phyloP scores from a whole-genome alignment of 2,113 vertebrate species.

The Scartelaos histophorus region DNA sequence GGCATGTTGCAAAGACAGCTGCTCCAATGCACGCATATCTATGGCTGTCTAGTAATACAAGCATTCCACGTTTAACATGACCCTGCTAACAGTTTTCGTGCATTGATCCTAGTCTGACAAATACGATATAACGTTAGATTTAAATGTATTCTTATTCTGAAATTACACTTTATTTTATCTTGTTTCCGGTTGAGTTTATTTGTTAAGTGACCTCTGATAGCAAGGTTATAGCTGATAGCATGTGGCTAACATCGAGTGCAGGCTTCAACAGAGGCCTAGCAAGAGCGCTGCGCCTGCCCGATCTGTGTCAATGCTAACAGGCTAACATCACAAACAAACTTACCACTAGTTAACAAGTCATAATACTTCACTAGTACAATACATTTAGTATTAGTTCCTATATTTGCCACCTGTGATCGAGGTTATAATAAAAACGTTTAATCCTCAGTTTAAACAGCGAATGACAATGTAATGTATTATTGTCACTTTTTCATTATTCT shows the following conservation, averaged over 20 bases:
- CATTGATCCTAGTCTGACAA: neutral
- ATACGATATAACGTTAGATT: neutral
- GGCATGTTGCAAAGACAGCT: neutral
- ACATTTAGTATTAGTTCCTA: neutral
- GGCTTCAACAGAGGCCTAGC: slow-evolving; percentile 42
- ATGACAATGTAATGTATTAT: neutral
- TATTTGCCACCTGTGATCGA: neutral
- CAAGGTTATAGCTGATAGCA: slow-evolving; percentile 46
- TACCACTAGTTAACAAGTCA: neutral
- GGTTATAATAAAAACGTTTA: neutral
- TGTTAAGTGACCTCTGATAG: slow-evolving; percentile 58
- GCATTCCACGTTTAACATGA: neutral
- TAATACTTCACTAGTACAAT: neutral
- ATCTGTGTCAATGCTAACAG: neutral
- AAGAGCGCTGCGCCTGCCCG: neutral
- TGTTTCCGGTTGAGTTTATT: neutral
- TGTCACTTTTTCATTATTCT: neutral
- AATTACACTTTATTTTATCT: accelerated
- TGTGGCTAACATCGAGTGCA: slow-evolving; percentile 12
- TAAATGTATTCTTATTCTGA: neutral
- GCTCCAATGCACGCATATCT: neutral
- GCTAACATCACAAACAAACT: neutral
- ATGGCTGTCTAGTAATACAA: neutral
- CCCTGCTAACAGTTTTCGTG: neutral
- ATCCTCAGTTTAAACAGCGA: neutral